A percentile compares a stretch with the other conserved stretches of the same genome.
These are phyloP conservation scores for Zosterops pallidus DNA, from an alignment of 2,113 vertebrate species.

Conservation along the genomic window DNA sequence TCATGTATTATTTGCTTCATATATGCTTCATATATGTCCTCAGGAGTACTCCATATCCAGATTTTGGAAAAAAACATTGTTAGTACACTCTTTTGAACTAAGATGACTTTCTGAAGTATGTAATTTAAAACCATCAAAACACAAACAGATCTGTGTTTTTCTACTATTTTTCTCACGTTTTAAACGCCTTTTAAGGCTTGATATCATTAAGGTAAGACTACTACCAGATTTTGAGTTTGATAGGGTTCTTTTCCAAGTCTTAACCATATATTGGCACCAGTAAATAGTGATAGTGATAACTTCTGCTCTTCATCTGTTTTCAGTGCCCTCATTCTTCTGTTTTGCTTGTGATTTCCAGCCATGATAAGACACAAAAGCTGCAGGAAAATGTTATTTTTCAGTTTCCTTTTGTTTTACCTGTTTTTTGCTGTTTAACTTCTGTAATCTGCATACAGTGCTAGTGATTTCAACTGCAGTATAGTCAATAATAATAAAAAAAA, in stretches of 20 bases:
- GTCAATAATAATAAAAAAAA: not conserved
- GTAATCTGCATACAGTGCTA: accelerated
- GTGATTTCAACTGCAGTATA: not conserved
- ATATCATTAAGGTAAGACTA: not conserved
- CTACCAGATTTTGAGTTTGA: not conserved
- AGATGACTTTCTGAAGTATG: not conserved
- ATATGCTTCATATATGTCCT: not conserved
- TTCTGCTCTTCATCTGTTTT: not conserved
- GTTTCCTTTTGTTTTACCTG: not conserved
- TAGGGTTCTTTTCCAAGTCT: not conserved
- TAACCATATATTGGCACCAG: not conserved
- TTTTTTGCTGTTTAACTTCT: not conserved
- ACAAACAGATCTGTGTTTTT: not conserved
- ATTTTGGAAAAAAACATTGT: not conserved
- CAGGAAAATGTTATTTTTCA: not conserved
- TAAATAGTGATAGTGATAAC: not conserved
- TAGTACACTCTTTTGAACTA: not conserved
- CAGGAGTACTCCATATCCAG: not conserved
- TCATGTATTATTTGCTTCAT: not conserved
- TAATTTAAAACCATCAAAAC: not conserved
- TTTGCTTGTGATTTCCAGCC: not conserved
- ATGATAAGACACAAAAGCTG: not conserved
- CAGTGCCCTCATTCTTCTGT: not conserved
- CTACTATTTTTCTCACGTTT: not conserved
- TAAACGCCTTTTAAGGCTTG: not conserved